Percentiles rank a stretch among this genome's conserved stretches.
These are phyloP conservation scores for Rhopalosiphum maidis DNA, from an alignment of 1,140 invertebrate species.

Conservation along the genomic window DNA sequence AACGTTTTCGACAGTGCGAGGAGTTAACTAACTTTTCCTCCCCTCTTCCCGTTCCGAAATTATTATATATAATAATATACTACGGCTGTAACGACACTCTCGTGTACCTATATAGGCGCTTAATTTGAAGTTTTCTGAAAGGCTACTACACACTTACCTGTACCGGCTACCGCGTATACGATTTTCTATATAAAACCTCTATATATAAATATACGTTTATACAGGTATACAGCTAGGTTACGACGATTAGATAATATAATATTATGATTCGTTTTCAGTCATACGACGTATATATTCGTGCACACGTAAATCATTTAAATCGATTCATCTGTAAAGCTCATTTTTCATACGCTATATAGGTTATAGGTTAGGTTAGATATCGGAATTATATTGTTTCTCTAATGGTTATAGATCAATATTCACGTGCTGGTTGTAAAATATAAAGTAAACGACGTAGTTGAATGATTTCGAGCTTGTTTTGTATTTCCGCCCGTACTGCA, in stretches of 20 bases:
- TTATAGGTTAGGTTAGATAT: not conserved
- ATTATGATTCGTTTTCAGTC: not conserved
- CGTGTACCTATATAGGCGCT: not conserved
- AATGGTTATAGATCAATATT: not conserved
- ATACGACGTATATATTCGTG: not conserved
- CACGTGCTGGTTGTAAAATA: not conserved
- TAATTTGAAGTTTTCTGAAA: constrained; percentile 1
- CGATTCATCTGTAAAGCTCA: not conserved
- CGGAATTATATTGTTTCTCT: not conserved
- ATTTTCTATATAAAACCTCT: not conserved
- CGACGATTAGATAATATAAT: too few relatives aligned
- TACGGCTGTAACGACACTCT: not conserved
- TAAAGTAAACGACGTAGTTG: not conserved
- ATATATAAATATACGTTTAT: not conserved
- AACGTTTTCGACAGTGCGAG: not conserved
- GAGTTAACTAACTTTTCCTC: not conserved
- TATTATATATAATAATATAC: not conserved
- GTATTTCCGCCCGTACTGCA: not conserved
- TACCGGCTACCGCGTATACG: not conserved
- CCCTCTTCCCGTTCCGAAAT: not conserved
- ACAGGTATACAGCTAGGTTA: not conserved
- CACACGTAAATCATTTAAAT: not conserved
- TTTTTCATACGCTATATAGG: not conserved
- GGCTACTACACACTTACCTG: not conserved
- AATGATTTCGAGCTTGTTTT: not conserved